Conservation (phyloP, 1,140 invertebrate species). For the Neelides sp. region DNA sequence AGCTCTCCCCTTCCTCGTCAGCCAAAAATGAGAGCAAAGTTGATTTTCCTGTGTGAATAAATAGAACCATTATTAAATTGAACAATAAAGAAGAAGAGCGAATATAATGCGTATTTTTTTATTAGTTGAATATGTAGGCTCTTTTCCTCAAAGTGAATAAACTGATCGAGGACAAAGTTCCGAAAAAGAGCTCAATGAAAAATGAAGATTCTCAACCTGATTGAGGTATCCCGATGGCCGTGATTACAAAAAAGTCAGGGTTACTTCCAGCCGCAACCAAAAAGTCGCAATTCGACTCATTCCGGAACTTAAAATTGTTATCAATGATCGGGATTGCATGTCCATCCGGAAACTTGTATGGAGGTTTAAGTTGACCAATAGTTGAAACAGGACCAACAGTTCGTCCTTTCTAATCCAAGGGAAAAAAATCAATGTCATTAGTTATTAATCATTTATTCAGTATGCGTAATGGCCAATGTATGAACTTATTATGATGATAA, state of each 20-base stretch:
- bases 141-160: too few relatives aligned
- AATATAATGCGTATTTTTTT: too few relatives aligned
- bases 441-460: too few relatives aligned
- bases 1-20: neutral
- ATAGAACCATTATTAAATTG: neutral
- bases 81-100: too few relatives aligned
- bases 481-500: too few relatives aligned
- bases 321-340: conserved; percentile 17
- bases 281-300: conserved; percentile 12
- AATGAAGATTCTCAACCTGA: conserved; percentile 11
- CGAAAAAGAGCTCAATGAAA: neutral
- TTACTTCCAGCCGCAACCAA: conserved; percentile 3
- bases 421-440: neutral
- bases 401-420: neutral
- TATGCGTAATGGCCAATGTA: too few relatives aligned
- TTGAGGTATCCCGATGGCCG: conserved; percentile 13
- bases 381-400: neutral
- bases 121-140: too few relatives aligned
- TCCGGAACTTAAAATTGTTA: conserved; percentile 8
- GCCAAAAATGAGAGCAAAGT: conserved; percentile 22
- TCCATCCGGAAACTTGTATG: conserved; percentile 14
- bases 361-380: neutral
- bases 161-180: neutral
- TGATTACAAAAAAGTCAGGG: conserved; percentile 24
- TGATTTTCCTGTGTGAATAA: conserved; percentile 19